Evolutionary conservation across 2,797 vertebrate species (phyloP).

Genomic region (Crax fasciolata): DNA sequence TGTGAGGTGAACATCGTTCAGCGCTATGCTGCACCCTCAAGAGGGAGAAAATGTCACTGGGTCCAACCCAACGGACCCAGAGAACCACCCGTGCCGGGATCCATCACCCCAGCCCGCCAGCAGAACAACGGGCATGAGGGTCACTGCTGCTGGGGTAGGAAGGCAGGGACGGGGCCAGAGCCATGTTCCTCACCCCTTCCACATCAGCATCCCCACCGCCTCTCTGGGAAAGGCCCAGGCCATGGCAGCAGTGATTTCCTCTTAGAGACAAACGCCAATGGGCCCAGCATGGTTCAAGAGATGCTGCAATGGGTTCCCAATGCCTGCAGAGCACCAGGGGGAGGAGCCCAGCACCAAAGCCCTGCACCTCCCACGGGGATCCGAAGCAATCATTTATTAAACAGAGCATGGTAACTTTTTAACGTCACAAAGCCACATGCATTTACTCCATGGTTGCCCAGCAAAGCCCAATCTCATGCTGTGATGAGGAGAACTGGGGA

Average conservation of each 20-base stretch:
- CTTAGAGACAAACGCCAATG: not conserved
- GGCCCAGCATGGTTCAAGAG: not conserved
- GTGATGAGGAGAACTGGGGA: not conserved
- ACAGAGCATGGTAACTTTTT: not conserved
- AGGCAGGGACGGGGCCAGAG: not conserved
- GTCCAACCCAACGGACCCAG: not conserved
- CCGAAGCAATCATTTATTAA: not conserved
- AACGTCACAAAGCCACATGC: not conserved
- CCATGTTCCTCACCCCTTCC: not conserved
- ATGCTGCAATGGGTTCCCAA: not conserved
- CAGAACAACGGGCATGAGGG: not conserved
- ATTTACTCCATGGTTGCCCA: not conserved
- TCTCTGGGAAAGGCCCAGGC: not conserved
- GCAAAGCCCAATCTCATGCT: not conserved
- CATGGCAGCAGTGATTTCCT: not conserved
- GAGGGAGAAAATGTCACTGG: not conserved
- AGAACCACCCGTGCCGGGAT: not conserved
- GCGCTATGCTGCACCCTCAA: not conserved
- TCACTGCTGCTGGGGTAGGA: not conserved
- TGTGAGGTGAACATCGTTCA: not conserved
- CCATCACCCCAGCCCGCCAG: not conserved
- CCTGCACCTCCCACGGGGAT: not conserved
- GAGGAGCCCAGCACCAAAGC: not conserved
- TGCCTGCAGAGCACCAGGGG: accelerated
- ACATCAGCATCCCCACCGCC: not conserved